phyloP scores from a whole-genome alignment of 2,888 invertebrate species.

The Synergus gifuensis region DNA sequence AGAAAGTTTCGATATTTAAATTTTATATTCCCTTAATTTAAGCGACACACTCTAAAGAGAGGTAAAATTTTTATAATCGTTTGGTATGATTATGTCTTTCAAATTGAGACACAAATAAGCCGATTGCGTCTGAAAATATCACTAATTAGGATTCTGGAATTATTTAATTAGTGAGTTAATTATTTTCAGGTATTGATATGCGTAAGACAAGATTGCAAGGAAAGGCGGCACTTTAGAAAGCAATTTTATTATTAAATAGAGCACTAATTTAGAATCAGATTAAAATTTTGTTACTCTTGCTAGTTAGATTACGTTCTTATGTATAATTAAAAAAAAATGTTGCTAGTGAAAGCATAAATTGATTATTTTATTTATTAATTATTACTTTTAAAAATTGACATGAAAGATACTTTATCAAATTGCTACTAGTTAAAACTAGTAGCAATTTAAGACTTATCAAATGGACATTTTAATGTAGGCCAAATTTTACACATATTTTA shows the following conservation, averaged over 20 bases:
- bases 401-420: no score
- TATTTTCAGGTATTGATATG: background rate
- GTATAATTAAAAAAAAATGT: background rate
- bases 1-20: background rate
- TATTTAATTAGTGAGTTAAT: background rate
- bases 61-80: background rate
- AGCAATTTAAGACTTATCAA: no score
- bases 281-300: background rate
- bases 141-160: slow-evolving; percentile 10
- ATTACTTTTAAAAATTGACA: no score
- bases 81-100: background rate
- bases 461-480: background rate
- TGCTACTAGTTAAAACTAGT: background rate
- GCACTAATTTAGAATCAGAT: background rate
- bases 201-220: background rate
- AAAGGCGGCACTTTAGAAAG: background rate
- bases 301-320: background rate
- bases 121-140: background rate
- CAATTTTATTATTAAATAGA: background rate
- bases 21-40: background rate
- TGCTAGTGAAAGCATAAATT: no score
- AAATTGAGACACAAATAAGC: slow-evolving; percentile 7
- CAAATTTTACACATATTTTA: background rate
- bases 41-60: background rate
- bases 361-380: no score